Evolutionary conservation across 2,113 vertebrate species (phyloP).

Genomic region (Notarius quadriscutis): DNA sequence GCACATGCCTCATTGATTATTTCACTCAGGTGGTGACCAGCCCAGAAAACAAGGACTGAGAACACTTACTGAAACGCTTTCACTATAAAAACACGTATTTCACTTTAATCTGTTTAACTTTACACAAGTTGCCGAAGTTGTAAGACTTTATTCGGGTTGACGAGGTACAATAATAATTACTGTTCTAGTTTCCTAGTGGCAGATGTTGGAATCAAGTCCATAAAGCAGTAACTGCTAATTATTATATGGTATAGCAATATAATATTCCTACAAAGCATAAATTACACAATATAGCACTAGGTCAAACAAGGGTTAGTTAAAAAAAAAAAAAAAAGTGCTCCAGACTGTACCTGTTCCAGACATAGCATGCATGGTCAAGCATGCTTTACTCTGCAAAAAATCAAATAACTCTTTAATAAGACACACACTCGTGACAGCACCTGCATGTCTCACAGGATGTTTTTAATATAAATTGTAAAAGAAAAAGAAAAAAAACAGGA

Average conservation of each 20-base stretch:
- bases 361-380: constrained; percentile 2
- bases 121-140: constrained; percentile 10
- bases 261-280: constrained; percentile 1
- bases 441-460: constrained; percentile 22
- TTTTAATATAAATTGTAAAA: constrained; percentile 15
- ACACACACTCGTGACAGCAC: constrained; percentile 5
- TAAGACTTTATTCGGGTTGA: constrained; percentile 9
- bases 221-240: constrained; percentile 15
- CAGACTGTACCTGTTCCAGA: background rate
- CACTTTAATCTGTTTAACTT: constrained; percentile 27
- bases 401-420: constrained; percentile 30
- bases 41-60: constrained; percentile 94
- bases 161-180: constrained; percentile 21
- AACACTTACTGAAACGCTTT: constrained; percentile 74
- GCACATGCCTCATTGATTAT: constrained; percentile 99
- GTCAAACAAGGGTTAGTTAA: background rate
- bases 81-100: constrained; percentile 49
- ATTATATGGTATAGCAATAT: constrained; percentile 18
- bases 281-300: background rate
- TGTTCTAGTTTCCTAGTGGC: constrained; percentile 25
- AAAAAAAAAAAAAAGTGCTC: background rate
- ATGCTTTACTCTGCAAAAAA: constrained; percentile 1
- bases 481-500: constrained; percentile 1
- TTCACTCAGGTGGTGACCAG: constrained; percentile 95
- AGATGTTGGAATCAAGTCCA: constrained; percentile 9